Base-by-base conservation (phyloP, 2,888 invertebrate species). In the Latrodectus hesperus region DNA sequence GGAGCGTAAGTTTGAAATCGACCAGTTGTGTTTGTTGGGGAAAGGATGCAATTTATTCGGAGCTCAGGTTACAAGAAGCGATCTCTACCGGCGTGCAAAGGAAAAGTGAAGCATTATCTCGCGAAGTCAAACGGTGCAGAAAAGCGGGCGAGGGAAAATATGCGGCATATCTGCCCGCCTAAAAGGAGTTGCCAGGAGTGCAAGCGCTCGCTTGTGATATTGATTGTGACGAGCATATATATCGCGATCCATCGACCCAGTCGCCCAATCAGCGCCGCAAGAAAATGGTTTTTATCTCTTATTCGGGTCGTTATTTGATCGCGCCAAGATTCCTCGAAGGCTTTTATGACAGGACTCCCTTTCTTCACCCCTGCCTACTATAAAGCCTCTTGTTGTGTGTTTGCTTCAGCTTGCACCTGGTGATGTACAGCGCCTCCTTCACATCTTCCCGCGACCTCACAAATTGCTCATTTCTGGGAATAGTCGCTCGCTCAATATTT, bases 241-340 rank as follows among this genome's bases (percentile, higher is more conserved):
- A 38, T 83, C 82, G 38, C 70, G 17, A 83, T 83, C 82, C 82
- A 83, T 83, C 74, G 82, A 55, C 82, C 38, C 38, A 38, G 38
- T 38, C 38, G 38, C 38, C 38, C 82, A 70, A 76, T 83, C 82
- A 83, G 82, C 82, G 82, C 60, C 79, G 70, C 60, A 79, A 79
- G 79, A 79, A 79, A 79, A 79, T 79, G 79, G 71, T 60, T 71
- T 71, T 70, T 64, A 70, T 70, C 79, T 77, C 52, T 70, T 16
- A 79, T 79, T 79, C 60, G 55, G 68, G 70, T 79, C 70, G 82
- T 83, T 83, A 83, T 70, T 70, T 68, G 82, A 83, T 83, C 71
- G 82, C 82, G 74, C 82, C 70, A 71, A 79, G 60, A 79, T 78
- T 67, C 68, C 22, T 14, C 22, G 26, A 70, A 78, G 22, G 68